phyloP scores from a whole-genome alignment of 2,888 invertebrate species.

The Chrysolina oricalcia region DNA sequence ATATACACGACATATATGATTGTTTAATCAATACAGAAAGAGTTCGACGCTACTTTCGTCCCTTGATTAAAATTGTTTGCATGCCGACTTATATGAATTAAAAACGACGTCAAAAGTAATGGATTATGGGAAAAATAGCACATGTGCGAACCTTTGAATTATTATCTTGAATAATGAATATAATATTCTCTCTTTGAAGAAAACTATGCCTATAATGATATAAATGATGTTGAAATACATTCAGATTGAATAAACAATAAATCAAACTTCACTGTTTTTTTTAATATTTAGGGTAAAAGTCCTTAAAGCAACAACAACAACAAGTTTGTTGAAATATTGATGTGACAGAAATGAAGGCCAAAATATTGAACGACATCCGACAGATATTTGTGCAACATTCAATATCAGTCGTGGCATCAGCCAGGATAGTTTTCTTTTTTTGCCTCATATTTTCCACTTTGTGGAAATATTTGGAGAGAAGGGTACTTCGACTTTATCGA shows the following conservation, averaged over 20 bases:
- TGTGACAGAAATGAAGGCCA: too few species aligned
- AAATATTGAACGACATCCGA: too few species aligned
- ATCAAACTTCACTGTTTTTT: neutral
- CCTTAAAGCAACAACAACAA: too few species aligned
- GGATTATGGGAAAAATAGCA: conserved; percentile 62
- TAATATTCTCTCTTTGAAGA: neutral
- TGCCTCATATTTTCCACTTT: too few species aligned
- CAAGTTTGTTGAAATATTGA: too few species aligned
- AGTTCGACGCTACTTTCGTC: conserved; percentile 45
- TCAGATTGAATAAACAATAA: neutral
- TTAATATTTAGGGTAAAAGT: too few species aligned
- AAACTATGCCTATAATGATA: neutral
- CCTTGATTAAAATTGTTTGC: conserved; percentile 60
- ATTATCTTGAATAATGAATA: conserved; percentile 15
- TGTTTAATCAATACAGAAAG: conserved; percentile 48
- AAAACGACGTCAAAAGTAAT: conserved; percentile 59
- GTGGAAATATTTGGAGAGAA: too few species aligned
- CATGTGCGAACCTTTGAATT: conserved; percentile 58
- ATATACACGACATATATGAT: conserved; percentile 45
- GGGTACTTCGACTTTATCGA: too few species aligned
- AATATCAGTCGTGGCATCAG: too few species aligned
- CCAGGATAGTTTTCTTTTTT: too few species aligned
- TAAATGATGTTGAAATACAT: neutral
- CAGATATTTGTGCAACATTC: too few species aligned
- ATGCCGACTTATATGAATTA: conserved; percentile 60